Conservation (phyloP, 2,888 invertebrate genomes). For the Ophion ventricosus region DNA sequence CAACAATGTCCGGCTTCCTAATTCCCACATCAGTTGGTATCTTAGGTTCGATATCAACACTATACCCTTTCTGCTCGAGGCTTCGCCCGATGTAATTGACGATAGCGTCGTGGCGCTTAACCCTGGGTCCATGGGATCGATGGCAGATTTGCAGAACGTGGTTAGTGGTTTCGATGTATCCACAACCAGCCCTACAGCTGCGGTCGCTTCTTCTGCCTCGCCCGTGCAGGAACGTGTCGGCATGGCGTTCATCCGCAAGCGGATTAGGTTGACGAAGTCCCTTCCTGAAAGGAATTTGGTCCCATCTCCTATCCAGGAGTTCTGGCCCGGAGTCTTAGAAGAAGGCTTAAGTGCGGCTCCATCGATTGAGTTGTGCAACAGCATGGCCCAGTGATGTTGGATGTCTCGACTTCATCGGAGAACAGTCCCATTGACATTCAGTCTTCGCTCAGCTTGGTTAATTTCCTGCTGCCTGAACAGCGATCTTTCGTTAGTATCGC, state of each 20-base stretch:
- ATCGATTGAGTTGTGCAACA: slow-evolving; percentile 20
- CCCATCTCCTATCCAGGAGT: too few relatives aligned
- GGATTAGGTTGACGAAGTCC: too few relatives aligned
- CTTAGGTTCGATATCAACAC: slow-evolving; percentile 66
- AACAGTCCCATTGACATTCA: not conserved
- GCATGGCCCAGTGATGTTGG: not conserved
- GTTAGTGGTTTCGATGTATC: slow-evolving; percentile 73
- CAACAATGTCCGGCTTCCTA: slow-evolving; percentile 76
- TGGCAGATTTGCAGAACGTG: slow-evolving; percentile 75
- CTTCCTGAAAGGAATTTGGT: too few relatives aligned
- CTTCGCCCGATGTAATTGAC: not conserved
- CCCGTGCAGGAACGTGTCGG: slow-evolving; percentile 71
- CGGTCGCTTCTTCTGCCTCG: not conserved
- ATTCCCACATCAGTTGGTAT: slow-evolving; percentile 72
- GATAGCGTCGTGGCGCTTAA: not conserved
- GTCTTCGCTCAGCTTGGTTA: not conserved
- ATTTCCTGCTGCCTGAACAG: not conserved
- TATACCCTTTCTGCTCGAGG: slow-evolving; percentile 18
- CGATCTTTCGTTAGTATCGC: not conserved
- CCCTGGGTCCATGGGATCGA: slow-evolving; percentile 76
- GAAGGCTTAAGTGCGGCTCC: slow-evolving; percentile 26
- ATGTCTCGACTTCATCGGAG: not conserved
- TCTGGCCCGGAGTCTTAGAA: too few relatives aligned
- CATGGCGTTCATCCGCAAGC: slow-evolving; percentile 68
- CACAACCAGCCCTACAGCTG: slow-evolving; percentile 73